phyloP scores from a whole-genome alignment of 2,888 invertebrate genomes.

The Gryllus longicercus region DNA sequence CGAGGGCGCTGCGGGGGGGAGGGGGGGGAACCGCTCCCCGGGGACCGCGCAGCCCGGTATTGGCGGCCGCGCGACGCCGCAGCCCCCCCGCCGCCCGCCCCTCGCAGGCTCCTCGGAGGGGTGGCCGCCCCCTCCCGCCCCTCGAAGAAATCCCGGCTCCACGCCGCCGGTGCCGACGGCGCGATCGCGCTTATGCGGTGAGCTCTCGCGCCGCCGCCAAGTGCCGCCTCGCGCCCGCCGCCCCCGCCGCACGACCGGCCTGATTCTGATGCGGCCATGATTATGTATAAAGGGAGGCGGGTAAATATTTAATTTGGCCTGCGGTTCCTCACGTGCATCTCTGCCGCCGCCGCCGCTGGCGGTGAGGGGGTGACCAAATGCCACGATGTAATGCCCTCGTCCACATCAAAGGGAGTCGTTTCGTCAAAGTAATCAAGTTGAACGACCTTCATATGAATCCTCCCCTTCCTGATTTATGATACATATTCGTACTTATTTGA shows the following conservation, averaged over 20 bases:
- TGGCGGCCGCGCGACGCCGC: background rate
- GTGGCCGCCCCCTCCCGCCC: background rate
- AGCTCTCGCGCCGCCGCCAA: background rate
- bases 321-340: background rate
- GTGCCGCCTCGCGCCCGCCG: background rate
- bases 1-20: background rate
- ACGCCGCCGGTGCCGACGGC: background rate
- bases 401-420: no score
- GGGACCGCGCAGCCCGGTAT: slow-evolving; percentile 6
- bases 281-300: slow-evolving; percentile 1
- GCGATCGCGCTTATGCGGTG: background rate
- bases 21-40: background rate
- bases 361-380: background rate
- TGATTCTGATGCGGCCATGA: slow-evolving; percentile 8
- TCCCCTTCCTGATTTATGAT: no score
- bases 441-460: no score
- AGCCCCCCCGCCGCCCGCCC: background rate
- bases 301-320: slow-evolving; percentile 1
- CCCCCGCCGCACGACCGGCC: background rate
- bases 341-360: no score
- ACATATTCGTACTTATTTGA: no score
- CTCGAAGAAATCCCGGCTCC: background rate
- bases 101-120: no score
- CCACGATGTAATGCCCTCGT: no score
- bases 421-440: no score